These are phyloP conservation scores for Pristis pectinata DNA, from an alignment of 2,797 vertebrate genomes.

Conservation along the genomic window DNA sequence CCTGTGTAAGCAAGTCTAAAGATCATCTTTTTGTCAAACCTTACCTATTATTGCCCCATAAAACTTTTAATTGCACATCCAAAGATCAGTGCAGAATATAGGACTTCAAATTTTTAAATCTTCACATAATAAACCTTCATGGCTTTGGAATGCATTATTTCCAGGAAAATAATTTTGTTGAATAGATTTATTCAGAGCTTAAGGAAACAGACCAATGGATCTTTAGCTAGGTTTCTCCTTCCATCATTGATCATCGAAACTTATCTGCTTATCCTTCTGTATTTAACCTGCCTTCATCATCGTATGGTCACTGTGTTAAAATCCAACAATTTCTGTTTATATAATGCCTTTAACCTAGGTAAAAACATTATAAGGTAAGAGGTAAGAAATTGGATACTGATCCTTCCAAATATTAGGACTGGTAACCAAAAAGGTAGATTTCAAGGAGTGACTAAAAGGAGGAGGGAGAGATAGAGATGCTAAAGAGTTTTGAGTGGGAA, in stretches of 20 bases:
- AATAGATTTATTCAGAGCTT: neutral
- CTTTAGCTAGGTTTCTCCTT: neutral
- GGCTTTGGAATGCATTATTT: neutral
- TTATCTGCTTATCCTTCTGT: neutral
- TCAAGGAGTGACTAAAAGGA: neutral
- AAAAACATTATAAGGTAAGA: neutral
- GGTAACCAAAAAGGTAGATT: neutral
- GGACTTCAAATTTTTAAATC: neutral
- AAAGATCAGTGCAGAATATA: slow-evolving; percentile 22
- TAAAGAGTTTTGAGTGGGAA: neutral
- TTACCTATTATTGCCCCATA: slow-evolving; percentile 14
- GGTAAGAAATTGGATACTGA: neutral
- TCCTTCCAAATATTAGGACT: neutral
- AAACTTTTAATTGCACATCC: neutral
- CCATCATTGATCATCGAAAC: neutral
- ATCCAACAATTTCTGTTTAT: neutral
- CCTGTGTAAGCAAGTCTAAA: slow-evolving; percentile 29
- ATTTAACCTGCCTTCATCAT: neutral
- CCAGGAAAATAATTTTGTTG: neutral
- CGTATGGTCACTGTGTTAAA: neutral
- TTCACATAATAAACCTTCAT: neutral
- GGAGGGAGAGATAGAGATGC: neutral
- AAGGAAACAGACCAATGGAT: neutral
- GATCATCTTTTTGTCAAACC: slow-evolving; percentile 29
- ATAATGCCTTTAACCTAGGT: too few species aligned